Base-by-base conservation (phyloP, 92 coral and sea anemone species). In the Phenganax stokvisi region DNA sequence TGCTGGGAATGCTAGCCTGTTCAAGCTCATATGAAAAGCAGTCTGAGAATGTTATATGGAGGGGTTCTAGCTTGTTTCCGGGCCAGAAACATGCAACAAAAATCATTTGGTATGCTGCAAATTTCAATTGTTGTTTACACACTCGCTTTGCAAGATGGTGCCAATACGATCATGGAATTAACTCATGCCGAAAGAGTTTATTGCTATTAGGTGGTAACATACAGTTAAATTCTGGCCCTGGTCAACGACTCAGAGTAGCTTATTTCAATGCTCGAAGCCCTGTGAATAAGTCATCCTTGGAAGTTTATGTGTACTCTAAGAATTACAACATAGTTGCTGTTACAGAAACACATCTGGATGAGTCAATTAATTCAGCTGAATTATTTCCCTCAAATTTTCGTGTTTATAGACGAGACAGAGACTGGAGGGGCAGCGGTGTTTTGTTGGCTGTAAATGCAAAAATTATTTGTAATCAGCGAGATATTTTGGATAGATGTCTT, bases 401-500 rank as follows among this genome's bases (percentile, higher is more conserved):
- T 6, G 81, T 76, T 27, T 76, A 9, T 58, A 54, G 81, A 57
- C 81, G 69, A 17, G 70, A 76, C 0, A 57, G 81, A 76, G 81
- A 73, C 47, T 6, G 47, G 6, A 1, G 47, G 80, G 85, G 16
- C 5, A 69, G 85, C 28, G 80, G 74, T 9, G 72, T 71, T 12
- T 57, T 83, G 56, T 79, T 72, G 47, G 85, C 85, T 56, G 85
- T 82, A 10, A 82, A 27, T 20, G 71, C 72, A 7, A 82, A 72
- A 17, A 82, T 82, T 44, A 82, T 82, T 25, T 82, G 85, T 71
- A 72, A 51, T 12, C 71, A 82, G 57, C 80, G 79, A 51, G 85
- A 82, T 72, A 47, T 82, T 57, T 72, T 55, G 52, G 85, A 72
- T 30, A 59, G 74, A 56, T 30, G 51, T 7, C 25, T 63, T 17